Evolutionary conservation across 2,113 vertebrate species (phyloP).

Genomic region (Monopterus albus): DNA sequence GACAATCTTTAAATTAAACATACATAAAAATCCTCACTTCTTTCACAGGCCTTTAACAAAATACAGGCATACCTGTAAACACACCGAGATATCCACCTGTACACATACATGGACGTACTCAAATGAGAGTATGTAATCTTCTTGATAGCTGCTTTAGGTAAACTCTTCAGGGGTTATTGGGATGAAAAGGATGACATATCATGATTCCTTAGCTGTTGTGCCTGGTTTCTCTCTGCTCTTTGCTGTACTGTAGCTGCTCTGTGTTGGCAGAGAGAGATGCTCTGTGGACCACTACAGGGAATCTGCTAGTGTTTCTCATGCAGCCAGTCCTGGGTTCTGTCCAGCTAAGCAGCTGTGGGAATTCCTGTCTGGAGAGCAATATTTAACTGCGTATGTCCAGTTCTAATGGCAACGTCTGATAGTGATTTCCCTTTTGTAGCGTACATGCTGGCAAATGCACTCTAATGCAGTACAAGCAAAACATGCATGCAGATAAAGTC

Average conservation of each 20-base stretch:
- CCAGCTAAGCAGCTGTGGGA: conserved; percentile 53
- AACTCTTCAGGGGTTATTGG: conserved; percentile 7
- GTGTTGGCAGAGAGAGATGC: conserved; percentile 42
- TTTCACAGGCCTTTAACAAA: conserved; percentile 29
- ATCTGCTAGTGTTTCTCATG: conserved; percentile 46
- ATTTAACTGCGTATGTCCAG: conserved; percentile 19
- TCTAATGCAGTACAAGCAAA: conserved; percentile 8
- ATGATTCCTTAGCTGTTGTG: conserved; percentile 7
- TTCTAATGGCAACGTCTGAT: conserved; percentile 21
- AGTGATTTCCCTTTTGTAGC: conserved; percentile 5
- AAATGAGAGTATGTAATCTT: conserved; percentile 10
- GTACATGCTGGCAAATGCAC: background rate
- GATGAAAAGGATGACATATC: conserved; percentile 31
- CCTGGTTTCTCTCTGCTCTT: conserved; percentile 39
- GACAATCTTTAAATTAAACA: conserved; percentile 64
- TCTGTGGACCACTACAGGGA: conserved; percentile 34
- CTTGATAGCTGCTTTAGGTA: conserved; percentile 45
- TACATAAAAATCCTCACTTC: conserved; percentile 21
- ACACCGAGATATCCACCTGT: conserved; percentile 15
- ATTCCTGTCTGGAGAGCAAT: conserved; percentile 41
- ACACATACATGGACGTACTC: background rate
- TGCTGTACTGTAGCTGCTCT: conserved; percentile 40
- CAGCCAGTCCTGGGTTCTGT: conserved; percentile 34
- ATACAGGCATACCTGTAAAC: conserved; percentile 23
- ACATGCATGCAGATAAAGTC: background rate